Evolutionary conservation across 2,113 vertebrate species (phyloP), one percentile per base, ranked within the genome.

Genomic region (Tachuris rubrigastra): DNA sequence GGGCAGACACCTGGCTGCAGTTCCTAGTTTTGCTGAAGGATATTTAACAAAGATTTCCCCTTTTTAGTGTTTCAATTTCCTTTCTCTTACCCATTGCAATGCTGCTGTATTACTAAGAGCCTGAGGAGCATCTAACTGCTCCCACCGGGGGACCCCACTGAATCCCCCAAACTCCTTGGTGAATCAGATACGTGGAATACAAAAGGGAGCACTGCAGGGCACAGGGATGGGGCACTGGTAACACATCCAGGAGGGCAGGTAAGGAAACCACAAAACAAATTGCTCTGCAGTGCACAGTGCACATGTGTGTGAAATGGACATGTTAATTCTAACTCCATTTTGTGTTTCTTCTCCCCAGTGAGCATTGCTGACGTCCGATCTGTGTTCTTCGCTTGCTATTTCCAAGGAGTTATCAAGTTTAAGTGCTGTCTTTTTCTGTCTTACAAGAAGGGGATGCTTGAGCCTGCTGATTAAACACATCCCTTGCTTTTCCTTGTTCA

Each of bases 391-490:
- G 0, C 91, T 93, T 96, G 86, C 78, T 92, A 92, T 96, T 97
- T 95, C 91, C 71, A 67, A 93, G 87, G 69, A 93, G 39, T 93
- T 92, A 95, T 56, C 84, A 89, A 87, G 92, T 93, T 95, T 90
- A 97, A 95, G 69, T 78, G 52, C 83, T 88, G 52, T 52, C 80
- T 95, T 93, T 95, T 97, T 95, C 94, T 95, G 86, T 93, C 83
- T 86, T 90, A 81, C 60, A 94, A 96, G 92, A 90, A 86, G 39
- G 63, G 76, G 94, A 86, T 91, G 69, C 69, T 94, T 91, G 68
- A 95, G 94, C 78, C 89, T 93, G 94, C 89, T 97, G 95, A 91
- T 95, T 95, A 95, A 97, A 96, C 84, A 91, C 84, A 94, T 95
- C 94, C 89, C 84, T 95, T 95, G 84, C 80, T 96, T 95, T 93